Evolutionary conservation across 1,140 invertebrate species (phyloP), one percentile per base, ranked within the genome.

Genomic region (Diachasma alloeum): DNA sequence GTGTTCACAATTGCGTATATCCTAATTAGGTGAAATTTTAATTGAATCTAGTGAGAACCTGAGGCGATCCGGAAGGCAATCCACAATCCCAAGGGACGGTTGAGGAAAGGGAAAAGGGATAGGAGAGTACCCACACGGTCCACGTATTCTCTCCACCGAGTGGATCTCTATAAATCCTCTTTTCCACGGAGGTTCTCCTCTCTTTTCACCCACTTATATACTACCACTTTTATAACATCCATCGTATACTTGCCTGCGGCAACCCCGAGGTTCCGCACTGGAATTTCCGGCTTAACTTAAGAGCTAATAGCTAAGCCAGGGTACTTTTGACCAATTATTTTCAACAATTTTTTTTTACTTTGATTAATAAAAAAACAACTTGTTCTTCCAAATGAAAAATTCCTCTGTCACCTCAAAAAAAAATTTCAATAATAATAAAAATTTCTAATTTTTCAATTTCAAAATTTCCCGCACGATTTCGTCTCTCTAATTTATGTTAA

Each of bases 271-370:
- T 81, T 85, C 84, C 83, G 80, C 76, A 71, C 74, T 83, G 77
- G 79, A 85, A 84, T 84, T 85, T 85, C 82, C 83, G 81, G 83
- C 80, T 85, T 83, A 84, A 74, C 81, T 82, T 85, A 82, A 85
- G 80, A 84, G 84, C 83, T 85, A 85, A 85, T 86, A 84, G 83
- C 82, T 79, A 70, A 76, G 63, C 72, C 76, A 31, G 37, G n/a
- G n/a, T 44, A 17, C 63, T 48, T 77, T 73, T 36, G 42, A 22
- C 53, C n/a, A 46, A 37, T 67, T 37, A 69, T 59, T 56, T 53
- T 15, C 44, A 19, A 22, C 19, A 66, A 56, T 46, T 53, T 44
- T 48, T 56, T 70, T 13, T 76, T 76, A 4, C 26, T 44, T 73
- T n/a, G n/a, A n/a, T n/a, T n/a, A n/a, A n/a, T n/a, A n/a, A n/a